Base-by-base conservation (phyloP, 2,797 vertebrate species). In the Lithobates pipiens region DNA sequence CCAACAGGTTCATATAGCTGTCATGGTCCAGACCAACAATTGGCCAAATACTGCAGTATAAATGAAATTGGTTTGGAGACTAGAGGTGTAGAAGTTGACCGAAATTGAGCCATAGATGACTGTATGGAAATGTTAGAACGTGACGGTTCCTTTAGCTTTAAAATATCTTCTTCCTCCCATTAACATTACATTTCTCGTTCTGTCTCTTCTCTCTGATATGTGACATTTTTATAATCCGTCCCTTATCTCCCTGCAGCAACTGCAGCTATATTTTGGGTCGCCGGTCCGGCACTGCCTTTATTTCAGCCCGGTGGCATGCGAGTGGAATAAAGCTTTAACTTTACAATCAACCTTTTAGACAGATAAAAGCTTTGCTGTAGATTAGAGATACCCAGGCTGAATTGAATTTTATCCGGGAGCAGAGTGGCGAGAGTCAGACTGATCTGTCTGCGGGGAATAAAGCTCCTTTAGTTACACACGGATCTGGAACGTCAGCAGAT, bases 381-480 rank as follows among this genome's bases (percentile, higher is more conserved):
- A 79, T 85, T 80, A 80, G 46, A 32, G 39, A 85, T 80, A 72
- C 57, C 75, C 70, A n/a, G 21, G 77, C 68, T 67, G 54, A 74
- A 74, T 27, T 68, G 42, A 79, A 72, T 80, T 79, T 80, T 42
- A 80, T 63, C 71, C 70, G 44, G 70, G 70, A 85, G 23, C 70
- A 34, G 73, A 75, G 70, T n/a, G 23, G 34, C 23, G 46, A 15
- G n/a, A 63, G 54, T 61, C 69, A 36, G 54, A 36, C 61, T 74
- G 63, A 74, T 79, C 76, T 8, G 77, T 79, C 83, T 74, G 16
- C 21, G 39, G 83, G 42, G 76, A 79, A 79, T 85, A 85, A 68
- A 85, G 83, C 76, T 46, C 50, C 69, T 84, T 46, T 73, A 44
- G 76, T 32, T 77, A 50, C 63, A 50, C 21, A n/a, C n/a, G 21